Evolutionary conservation across 2,797 vertebrate species (phyloP).

Genomic region (Stomatorhinus walkeri): DNA sequence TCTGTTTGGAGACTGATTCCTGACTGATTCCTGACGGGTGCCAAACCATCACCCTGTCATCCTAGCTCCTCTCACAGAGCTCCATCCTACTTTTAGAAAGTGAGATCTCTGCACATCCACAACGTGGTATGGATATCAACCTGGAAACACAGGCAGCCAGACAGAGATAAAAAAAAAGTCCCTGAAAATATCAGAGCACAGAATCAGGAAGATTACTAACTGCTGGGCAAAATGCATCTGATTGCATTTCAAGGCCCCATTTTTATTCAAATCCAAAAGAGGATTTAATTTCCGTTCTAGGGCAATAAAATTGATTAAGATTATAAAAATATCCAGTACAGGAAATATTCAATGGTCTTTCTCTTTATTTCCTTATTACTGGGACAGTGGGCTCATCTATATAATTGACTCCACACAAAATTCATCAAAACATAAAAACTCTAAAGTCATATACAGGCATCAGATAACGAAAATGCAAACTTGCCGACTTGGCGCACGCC

Average conservation of each 20-base stretch:
- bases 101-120: neutral
- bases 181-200: neutral
- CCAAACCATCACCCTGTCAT: neutral
- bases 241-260: neutral
- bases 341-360: neutral
- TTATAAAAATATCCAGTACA: constrained; percentile 8
- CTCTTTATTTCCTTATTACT: neutral
- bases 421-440: neutral
- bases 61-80: neutral
- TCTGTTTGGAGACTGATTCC: neutral
- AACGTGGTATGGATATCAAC: neutral
- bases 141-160: neutral
- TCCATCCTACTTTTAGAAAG: neutral
- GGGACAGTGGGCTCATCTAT: neutral
- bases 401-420: neutral
- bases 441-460: neutral
- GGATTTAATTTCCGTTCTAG: constrained; percentile 4
- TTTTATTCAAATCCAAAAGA: constrained; percentile 7
- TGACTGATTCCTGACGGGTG: neutral
- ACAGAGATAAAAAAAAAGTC: neutral
- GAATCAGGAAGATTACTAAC: neutral
- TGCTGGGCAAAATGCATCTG: neutral
- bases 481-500: neutral
- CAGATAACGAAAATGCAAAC: neutral
- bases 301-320: constrained; percentile 8